Evolutionary conservation across 2,797 vertebrate genomes (phyloP).

Genomic region (Rhinichthys osculus): DNA sequence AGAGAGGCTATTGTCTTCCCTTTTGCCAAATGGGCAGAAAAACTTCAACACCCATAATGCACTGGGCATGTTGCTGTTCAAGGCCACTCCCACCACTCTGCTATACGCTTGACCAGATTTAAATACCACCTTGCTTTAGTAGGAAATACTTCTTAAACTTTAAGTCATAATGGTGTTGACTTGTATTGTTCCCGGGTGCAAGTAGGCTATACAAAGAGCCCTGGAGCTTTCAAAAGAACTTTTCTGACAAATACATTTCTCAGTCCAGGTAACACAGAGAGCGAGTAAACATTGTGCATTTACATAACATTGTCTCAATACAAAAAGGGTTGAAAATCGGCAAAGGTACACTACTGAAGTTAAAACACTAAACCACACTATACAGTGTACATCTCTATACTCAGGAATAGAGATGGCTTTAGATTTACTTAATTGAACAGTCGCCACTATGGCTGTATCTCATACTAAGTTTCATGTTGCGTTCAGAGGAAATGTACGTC

Average conservation of each 20-base stretch:
- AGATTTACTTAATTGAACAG: conserved; percentile 63
- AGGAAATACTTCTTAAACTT: not conserved
- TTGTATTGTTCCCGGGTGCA: not conserved
- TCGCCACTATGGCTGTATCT: conserved; percentile 70
- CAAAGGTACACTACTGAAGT: not conserved
- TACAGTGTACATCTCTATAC: not conserved
- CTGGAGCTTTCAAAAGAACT: not conserved
- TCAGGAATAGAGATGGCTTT: not conserved
- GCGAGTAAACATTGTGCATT: not conserved
- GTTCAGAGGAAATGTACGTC: conserved; percentile 63
- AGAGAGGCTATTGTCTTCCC: not conserved
- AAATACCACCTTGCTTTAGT: not conserved
- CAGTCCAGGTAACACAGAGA: not conserved
- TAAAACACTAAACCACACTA: not conserved
- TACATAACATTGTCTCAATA: not conserved
- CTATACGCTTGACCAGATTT: not conserved
- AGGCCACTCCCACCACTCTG: not conserved
- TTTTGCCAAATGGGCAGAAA: not conserved
- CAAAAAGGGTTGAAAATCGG: not conserved
- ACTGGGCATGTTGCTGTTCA: not conserved
- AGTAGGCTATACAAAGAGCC: not conserved
- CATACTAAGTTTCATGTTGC: conserved; percentile 63
- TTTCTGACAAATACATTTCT: not conserved
- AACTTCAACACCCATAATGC: not conserved
- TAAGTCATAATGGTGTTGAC: not conserved